phyloP scores from a whole-genome alignment of 2,797 vertebrate genomes.

The Hippopotamyrus pictus region DNA sequence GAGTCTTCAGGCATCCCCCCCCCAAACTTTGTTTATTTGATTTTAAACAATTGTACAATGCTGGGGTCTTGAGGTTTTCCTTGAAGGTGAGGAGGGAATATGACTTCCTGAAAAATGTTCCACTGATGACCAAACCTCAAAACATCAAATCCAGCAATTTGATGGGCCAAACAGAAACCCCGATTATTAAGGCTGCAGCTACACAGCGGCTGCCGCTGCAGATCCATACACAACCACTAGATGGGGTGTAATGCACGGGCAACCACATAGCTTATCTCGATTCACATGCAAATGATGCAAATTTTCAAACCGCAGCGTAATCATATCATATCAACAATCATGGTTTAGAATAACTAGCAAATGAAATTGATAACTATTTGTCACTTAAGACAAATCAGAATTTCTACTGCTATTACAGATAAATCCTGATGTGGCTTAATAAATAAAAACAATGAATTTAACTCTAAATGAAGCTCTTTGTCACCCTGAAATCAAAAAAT shows the following conservation, averaged over 20 bases:
- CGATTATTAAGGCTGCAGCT: background rate
- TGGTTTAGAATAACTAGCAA: background rate
- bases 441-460: background rate
- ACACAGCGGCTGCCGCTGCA: background rate
- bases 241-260: constrained; percentile 23
- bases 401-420: background rate
- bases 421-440: background rate
- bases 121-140: constrained; percentile 5
- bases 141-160: constrained; percentile 6
- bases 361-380: background rate
- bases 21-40: too few relatives aligned
- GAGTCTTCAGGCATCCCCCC: background rate
- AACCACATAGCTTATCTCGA: background rate
- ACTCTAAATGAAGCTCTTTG: background rate
- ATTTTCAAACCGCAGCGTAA: background rate
- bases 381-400: background rate
- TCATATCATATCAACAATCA: background rate
- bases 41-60: too few relatives aligned
- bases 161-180: background rate
- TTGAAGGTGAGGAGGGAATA: background rate
- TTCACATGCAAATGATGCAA: background rate
- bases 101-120: constrained; percentile 22
- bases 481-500: background rate
- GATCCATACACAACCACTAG: constrained; percentile 26
- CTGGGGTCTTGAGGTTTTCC: background rate